Evolutionary conservation across 2,797 vertebrate genomes (phyloP).

Genomic region (Fringilla coelebs): DNA sequence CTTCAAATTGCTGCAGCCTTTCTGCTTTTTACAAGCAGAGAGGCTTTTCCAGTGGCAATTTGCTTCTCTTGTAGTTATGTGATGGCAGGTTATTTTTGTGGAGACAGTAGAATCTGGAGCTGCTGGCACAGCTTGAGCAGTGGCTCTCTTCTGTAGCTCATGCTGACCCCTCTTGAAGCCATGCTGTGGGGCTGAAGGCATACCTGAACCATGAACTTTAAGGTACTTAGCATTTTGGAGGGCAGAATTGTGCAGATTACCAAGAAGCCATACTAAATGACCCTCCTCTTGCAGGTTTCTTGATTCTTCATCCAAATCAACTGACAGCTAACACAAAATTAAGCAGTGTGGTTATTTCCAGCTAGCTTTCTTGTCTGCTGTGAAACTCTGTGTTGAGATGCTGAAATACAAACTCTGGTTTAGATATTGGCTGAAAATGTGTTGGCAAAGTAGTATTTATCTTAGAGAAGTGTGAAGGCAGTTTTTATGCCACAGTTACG

Average conservation of each 20-base stretch:
- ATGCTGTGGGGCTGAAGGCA: neutral
- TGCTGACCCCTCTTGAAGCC: neutral
- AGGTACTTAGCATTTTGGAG: neutral
- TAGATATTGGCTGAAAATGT: neutral
- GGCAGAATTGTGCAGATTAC: neutral
- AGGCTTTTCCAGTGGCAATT: neutral
- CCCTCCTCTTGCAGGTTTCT: neutral
- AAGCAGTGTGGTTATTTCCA: neutral
- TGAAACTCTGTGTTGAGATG: neutral
- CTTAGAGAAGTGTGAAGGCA: neutral
- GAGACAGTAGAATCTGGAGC: neutral
- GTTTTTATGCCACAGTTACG: neutral
- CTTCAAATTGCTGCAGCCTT: neutral
- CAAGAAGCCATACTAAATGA: neutral
- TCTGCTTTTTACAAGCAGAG: neutral
- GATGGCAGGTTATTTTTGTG: neutral
- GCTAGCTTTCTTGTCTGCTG: neutral
- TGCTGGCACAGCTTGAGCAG: neutral
- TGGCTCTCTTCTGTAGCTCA: neutral
- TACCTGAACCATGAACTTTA: neutral
- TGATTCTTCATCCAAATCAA: neutral
- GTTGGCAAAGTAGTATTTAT: neutral
- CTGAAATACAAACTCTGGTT: neutral
- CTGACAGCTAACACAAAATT: neutral
- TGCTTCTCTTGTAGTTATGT: neutral